Percentiles rank a stretch among this genome's conserved stretches.
These are phyloP conservation scores for Chrysina gloriosa DNA, from an alignment of 2,888 invertebrate species.

Conservation along the genomic window DNA sequence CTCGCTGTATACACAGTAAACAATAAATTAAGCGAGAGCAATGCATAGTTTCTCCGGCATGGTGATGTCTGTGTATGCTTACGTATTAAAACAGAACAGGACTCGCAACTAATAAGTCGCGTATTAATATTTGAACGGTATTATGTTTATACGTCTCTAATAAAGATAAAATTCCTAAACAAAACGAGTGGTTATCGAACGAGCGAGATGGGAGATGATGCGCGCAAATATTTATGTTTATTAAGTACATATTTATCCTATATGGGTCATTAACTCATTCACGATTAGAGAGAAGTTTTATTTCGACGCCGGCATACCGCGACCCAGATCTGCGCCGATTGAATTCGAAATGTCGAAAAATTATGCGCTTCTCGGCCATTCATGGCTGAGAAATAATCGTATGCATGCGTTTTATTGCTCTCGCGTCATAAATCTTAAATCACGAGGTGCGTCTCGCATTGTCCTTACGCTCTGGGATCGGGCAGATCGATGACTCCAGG, in stretches of 20 bases:
- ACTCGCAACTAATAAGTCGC: not conserved
- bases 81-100: not conserved
- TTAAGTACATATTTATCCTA: constrained; percentile 11
- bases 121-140: not conserved
- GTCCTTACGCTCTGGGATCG: constrained; percentile 1
- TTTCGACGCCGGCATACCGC: not conserved
- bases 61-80: not conserved
- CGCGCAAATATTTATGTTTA: constrained; percentile 14
- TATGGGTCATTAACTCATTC: constrained; percentile 22
- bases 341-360: not conserved
- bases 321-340: constrained; percentile 14
- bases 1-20: too few species aligned
- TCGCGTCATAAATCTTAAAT: constrained; percentile 15
- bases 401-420: constrained; percentile 12
- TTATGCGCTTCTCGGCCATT: constrained; percentile 4
- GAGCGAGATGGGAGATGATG: constrained; percentile 2
- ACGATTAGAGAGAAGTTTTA: constrained; percentile 8
- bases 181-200: not conserved
- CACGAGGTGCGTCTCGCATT: constrained; percentile 12
- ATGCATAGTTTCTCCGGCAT: too few species aligned
- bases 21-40: too few species aligned
- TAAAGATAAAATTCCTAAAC: constrained; percentile 19
- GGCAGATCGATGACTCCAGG: constrained; percentile 6
- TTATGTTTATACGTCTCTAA: not conserved
- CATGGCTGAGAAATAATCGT: not conserved